Base-by-base conservation (phyloP, 2,888 invertebrate species). In the Pristionchus maxplancki region DNA sequence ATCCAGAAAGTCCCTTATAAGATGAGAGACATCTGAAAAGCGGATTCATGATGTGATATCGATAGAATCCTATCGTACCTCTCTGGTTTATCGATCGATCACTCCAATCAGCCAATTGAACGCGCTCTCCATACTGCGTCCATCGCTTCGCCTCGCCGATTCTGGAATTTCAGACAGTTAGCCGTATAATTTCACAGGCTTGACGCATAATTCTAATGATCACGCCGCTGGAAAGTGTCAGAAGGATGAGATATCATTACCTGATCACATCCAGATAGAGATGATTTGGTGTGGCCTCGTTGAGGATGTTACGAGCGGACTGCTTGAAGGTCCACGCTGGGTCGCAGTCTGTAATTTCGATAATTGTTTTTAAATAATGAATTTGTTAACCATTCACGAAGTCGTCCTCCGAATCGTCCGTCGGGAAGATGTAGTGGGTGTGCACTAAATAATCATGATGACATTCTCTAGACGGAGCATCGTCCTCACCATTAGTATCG, bases 1-100 rank as follows among this genome's bases (percentile, higher is more conserved):
- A 20, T 50, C 50, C 11, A 81, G 13, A 81, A 81, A 81, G 31
- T 48, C 50, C n/a, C 15, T 17, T 15, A 40, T 28, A 17, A 81
- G 81, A 48, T 28, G 20, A 6, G 48, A 28, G 44, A 81, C 81
- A n/a, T 81, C 81, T 81, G 28, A 13, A 81, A 48, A 20, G 4
- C 11, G 6, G 48, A 81, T 1, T 17, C 6, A 9, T 58, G 17
- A 4, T 48, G 17, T 15, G 48, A 13, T 24, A 58, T 58, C 44
- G 20, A 62, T 44, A 44, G 3, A 78, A 44, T 40, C 24, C 20
- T n/a, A 40, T 24, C 44, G 5, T 40, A 83, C 82, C 37, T 20
- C n/a, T 50, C 37, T 83, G 44, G 28, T 53, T 83, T 13, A 83
- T 83, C 82, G 82, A 83, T 83, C 53, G 82, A 53, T 83, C 53